Base-by-base conservation (phyloP, 2,797 vertebrate species). In the Sparus aurata region DNA sequence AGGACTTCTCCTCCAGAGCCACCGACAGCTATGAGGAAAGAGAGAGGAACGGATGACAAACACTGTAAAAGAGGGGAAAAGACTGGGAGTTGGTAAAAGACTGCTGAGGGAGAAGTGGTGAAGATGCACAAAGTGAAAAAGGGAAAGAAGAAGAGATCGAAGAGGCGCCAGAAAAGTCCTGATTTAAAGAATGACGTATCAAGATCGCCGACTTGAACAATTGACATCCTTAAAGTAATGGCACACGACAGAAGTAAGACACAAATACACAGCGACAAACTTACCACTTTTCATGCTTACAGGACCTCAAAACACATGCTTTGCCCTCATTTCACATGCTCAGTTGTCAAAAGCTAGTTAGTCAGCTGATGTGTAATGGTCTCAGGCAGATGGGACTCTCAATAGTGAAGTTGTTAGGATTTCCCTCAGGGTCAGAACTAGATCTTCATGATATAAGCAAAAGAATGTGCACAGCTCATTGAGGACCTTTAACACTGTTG, bases 1-100 rank as follows among this genome's bases (percentile, higher is more conserved):
- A 91, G 0, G 87, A 93, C 89, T 95, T 97, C 85, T 98, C 98
- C 85, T 98, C 97, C 65, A 92, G 83, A 80, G 96, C 87, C 67
- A 93, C 76, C 0, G 96, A 94, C 84, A 98, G 71, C 97, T 98
- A 91, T 6, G 50, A 4, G 20, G 72, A n/a, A 20, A 52, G 3
- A 68, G 25, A 50, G 6, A 58, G 13, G 17, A 53, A 69, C 4
- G 2, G 12, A 49, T 22, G 5, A 65, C 3, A 61, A 38, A 57
- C 6, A 45, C 4, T 30, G 55, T 49, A 58, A 57, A 20, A 41
- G 38, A 55, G 17, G 34, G 4, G 27, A 27, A 34, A 50, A 66
- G 20, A 47, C 17, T 16, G 7, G 9, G 41, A 54, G 30, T 7
- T 12, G 16, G 10, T 5, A 55, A 22, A 0, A 16, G 12, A 77